A percentile compares a stretch with the other conserved stretches of the same genome.
Evolutionary conservation across 2,888 invertebrate species (phyloP).

Genomic region (Spilosoma lubricipeda): DNA sequence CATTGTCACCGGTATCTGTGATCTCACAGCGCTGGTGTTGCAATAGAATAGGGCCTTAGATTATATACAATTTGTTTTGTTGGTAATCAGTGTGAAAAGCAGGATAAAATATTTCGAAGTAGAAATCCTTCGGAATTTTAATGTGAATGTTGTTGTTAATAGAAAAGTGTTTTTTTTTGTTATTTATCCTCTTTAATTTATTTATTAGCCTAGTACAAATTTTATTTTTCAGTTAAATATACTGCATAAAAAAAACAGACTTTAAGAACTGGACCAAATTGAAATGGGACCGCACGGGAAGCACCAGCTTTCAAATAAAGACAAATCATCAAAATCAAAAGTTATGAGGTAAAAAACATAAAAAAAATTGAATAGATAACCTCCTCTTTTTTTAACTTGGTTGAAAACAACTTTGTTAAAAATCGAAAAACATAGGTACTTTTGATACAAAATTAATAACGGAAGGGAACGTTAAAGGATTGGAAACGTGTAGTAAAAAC

Average conservation of each 20-base stretch:
- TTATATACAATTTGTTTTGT: conserved; percentile 36
- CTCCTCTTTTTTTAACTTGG: too few species aligned
- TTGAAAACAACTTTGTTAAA: not conserved
- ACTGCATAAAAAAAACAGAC: too few species aligned
- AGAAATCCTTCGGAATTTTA: not conserved
- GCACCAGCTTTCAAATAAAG: too few species aligned
- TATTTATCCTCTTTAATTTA: not conserved
- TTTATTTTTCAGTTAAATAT: not conserved
- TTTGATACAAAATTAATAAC: not conserved
- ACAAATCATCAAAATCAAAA: too few species aligned
- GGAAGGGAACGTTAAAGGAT: not conserved
- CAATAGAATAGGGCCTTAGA: conserved; percentile 35
- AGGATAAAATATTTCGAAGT: conserved; percentile 10
- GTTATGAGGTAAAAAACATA: too few species aligned
- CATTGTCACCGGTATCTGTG: conserved; percentile 75
- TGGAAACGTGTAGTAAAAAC: not conserved
- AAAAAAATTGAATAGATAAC: too few species aligned
- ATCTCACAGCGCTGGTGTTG: conserved; percentile 71
- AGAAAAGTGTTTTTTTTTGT: not conserved
- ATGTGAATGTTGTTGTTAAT: too few species aligned
- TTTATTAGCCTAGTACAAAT: not conserved
- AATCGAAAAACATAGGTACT: not conserved
- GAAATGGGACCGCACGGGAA: too few species aligned
- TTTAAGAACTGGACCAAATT: too few species aligned
- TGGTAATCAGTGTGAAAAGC: conserved; percentile 28